Evolutionary conservation across 2,797 vertebrate species (phyloP).

Genomic region (Pristis pectinata): DNA sequence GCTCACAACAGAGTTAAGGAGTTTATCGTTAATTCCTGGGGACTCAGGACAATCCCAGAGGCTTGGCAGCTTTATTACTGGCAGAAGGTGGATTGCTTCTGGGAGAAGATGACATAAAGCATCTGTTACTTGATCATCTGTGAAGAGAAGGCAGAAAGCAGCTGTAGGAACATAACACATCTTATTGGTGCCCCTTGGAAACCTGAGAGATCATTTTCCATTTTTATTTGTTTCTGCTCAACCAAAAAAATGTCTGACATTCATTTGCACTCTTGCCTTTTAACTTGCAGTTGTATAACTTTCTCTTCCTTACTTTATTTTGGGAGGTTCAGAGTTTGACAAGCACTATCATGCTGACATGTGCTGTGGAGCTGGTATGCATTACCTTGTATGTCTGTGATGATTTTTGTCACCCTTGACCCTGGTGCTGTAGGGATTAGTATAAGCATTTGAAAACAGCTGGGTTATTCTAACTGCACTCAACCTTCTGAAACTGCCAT

Average conservation of each 20-base stretch:
- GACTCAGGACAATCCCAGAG: background rate
- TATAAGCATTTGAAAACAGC: background rate
- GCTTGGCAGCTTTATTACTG: too few species aligned
- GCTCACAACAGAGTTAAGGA: background rate
- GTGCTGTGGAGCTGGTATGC: background rate
- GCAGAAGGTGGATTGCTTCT: background rate
- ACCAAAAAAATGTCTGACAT: conserved; percentile 22
- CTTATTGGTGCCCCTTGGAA: background rate
- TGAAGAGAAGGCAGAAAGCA: background rate
- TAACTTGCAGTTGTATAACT: background rate
- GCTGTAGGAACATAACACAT: background rate
- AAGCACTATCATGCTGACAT: background rate
- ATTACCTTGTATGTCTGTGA: background rate
- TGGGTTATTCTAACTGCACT: background rate
- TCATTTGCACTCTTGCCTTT: background rate
- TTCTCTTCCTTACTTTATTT: background rate
- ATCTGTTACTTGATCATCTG: background rate
- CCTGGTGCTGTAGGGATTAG: background rate
- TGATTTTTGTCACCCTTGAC: background rate
- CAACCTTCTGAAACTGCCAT: background rate
- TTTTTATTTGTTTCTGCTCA: background rate
- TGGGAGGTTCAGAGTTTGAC: background rate
- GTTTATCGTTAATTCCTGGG: background rate
- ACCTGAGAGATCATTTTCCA: background rate
- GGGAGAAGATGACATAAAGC: background rate